These are phyloP conservation scores for Heliconius ismenius DNA, from an alignment of 2,888 invertebrate species.

Conservation along the genomic window DNA sequence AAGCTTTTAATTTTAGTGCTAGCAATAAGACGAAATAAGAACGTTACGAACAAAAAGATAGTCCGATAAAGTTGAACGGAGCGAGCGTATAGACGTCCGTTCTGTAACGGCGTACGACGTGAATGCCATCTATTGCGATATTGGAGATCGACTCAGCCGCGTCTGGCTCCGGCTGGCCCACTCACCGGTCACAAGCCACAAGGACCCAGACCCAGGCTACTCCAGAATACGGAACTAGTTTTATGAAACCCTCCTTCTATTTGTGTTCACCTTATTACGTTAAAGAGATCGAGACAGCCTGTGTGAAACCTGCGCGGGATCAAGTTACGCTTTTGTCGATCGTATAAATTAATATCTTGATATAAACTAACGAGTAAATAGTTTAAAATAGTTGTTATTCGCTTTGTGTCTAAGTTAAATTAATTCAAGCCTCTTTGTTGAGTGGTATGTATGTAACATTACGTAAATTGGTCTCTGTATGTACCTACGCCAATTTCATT, in stretches of 20 bases:
- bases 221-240: constrained; percentile 51
- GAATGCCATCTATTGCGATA: constrained; percentile 69
- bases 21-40: constrained; percentile 52
- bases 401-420: neutral
- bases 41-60: constrained; percentile 58
- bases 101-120: constrained; percentile 63
- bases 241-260: constrained; percentile 39
- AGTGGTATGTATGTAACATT: neutral
- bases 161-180: constrained; percentile 47
- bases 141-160: constrained; percentile 49
- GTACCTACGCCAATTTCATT: neutral
- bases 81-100: constrained; percentile 58
- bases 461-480: too few species aligned
- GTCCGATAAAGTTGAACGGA: constrained; percentile 49
- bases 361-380: neutral
- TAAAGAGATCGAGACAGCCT: constrained; percentile 42
- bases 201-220: constrained; percentile 49
- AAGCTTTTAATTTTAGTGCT: constrained; percentile 49
- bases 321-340: constrained; percentile 33
- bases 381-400: neutral
- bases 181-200: constrained; percentile 48
- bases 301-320: constrained; percentile 31
- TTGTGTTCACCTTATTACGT: constrained; percentile 46
- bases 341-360: constrained; percentile 29
- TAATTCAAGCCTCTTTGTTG: neutral